Percentiles rank a stretch among this genome's conserved stretches.
These are phyloP conservation scores for Macrosiphum euphorbiae DNA, from an alignment of 2,888 invertebrate species.

Conservation along the genomic window DNA sequence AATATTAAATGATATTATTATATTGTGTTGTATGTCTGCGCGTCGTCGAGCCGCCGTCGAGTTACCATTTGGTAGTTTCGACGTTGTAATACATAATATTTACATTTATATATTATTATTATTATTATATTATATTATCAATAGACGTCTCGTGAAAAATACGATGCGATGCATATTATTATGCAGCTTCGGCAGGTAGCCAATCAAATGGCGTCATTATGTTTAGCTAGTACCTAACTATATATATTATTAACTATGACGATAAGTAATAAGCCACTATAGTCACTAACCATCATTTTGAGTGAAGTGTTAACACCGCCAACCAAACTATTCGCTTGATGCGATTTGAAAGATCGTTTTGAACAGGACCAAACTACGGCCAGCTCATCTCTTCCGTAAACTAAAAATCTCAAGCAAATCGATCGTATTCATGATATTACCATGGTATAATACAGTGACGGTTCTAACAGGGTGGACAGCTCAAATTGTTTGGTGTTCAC, in stretches of 20 bases:
- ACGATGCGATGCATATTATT: not conserved
- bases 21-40: not conserved
- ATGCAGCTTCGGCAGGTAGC: not conserved
- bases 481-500: no score
- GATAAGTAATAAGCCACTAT: not conserved
- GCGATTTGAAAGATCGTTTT: not conserved
- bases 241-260: no score
- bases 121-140: not conserved
- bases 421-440: not conserved
- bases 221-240: not conserved
- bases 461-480: no score
- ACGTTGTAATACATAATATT: not conserved
- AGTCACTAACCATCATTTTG: not conserved
- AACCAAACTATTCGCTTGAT: not conserved
- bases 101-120: not conserved
- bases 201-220: not conserved
- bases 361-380: not conserved
- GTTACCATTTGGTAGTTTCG: not conserved
- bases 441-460: no score
- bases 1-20: no score
- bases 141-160: not conserved
- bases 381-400: not conserved
- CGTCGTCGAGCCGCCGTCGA: not conserved
- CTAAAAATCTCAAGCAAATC: not conserved
- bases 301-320: not conserved